These are phyloP conservation scores for Trachelus iudaicus DNA, from an alignment of 2,888 invertebrate species.

Conservation along the genomic window DNA sequence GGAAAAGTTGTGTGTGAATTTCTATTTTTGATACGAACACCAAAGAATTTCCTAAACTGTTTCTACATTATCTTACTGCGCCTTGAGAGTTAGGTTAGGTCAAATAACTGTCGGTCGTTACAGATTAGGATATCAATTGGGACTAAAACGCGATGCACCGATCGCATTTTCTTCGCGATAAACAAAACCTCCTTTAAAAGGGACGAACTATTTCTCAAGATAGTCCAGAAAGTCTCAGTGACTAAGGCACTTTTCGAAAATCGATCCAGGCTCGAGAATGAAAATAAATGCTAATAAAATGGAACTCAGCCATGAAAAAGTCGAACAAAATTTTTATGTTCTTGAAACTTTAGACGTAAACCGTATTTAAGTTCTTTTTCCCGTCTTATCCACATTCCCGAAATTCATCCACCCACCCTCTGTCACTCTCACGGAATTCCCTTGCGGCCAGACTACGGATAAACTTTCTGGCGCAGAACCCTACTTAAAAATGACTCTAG, in stretches of 20 bases:
- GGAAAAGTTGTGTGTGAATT: neutral
- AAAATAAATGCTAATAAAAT: neutral
- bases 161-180: neutral
- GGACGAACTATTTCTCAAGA: neutral
- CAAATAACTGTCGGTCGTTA: neutral
- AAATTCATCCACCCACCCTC: neutral
- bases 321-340: neutral
- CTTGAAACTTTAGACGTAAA: neutral
- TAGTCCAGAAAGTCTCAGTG: neutral
- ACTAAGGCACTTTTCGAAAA: neutral
- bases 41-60: neutral
- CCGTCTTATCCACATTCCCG: neutral
- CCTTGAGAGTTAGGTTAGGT: neutral
- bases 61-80: neutral
- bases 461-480: neutral
- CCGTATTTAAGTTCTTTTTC: neutral
- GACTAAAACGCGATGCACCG: neutral
- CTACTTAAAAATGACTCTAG: constrained; percentile 17
- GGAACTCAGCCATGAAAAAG: neutral
- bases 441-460: neutral
- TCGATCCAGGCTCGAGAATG: neutral
- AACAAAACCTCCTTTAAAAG: neutral
- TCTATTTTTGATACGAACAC: neutral
- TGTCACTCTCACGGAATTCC: neutral
- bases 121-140: neutral